Percentiles rank a stretch among this genome's conserved stretches.
phyloP scores from a whole-genome alignment of 2,797 vertebrate genomes.

The Malacoraja senta region DNA sequence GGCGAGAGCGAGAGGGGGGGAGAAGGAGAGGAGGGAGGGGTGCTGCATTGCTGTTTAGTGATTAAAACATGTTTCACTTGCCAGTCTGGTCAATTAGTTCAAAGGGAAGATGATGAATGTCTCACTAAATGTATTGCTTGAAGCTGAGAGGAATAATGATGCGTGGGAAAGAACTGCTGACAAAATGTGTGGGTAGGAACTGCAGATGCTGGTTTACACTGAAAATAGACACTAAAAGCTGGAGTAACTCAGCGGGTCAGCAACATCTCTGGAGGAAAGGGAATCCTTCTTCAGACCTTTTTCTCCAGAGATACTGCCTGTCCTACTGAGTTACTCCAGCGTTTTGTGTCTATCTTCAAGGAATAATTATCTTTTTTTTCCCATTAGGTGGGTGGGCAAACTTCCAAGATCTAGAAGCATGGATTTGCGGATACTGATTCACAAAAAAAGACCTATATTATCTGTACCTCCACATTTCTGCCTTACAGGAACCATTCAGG shows the following conservation, averaged over 20 bases:
- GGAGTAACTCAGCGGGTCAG: too few species aligned
- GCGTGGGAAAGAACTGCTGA: neutral
- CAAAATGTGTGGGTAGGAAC: too few species aligned
- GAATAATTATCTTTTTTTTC: too few species aligned
- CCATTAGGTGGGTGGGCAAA: neutral
- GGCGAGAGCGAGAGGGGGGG: neutral
- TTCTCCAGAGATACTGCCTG: too few species aligned
- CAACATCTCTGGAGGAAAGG: too few species aligned
- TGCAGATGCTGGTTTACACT: too few species aligned
- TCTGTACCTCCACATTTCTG: neutral
- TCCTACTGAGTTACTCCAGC: too few species aligned
- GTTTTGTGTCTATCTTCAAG: too few species aligned
- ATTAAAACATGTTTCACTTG: neutral
- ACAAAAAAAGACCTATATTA: neutral
- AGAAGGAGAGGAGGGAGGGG: neutral
- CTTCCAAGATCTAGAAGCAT: neutral
- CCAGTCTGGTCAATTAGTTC: slow-evolving; percentile 1
- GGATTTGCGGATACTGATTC: too few species aligned
- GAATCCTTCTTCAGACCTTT: too few species aligned
- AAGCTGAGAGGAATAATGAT: neutral
- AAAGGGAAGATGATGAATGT: neutral
- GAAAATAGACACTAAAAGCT: too few species aligned
- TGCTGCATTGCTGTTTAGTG: neutral
- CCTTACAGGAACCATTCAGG: neutral
- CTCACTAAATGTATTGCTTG: neutral